A percentile compares a stretch with the other conserved stretches of the same genome.
Conservation (phyloP, 2,888 invertebrate genomes). For the Idaea dimidiata region DNA sequence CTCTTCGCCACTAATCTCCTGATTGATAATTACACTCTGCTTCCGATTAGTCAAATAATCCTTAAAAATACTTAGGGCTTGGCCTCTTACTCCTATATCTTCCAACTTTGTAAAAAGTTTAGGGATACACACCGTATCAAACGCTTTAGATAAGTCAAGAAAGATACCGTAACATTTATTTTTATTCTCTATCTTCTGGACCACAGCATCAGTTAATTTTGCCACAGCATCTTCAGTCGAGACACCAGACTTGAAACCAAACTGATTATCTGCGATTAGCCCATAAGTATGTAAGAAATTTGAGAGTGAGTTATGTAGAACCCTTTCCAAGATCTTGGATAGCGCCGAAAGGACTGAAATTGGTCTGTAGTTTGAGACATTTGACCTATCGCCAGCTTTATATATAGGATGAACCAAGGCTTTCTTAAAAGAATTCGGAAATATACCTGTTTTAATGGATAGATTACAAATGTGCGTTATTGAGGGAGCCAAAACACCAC, state of each 20-base stretch:
- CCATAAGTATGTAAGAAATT: neutral
- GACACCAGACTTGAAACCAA: neutral
- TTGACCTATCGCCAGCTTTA: neutral
- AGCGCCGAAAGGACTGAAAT: neutral
- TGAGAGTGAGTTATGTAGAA: neutral
- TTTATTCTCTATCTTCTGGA: neutral
- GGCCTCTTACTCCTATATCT: neutral
- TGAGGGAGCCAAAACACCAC: neutral
- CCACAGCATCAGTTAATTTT: neutral
- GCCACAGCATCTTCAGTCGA: neutral
- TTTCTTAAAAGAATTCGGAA: neutral
- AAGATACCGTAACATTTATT: neutral
- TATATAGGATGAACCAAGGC: neutral
- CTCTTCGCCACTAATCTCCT: conserved; percentile 5
- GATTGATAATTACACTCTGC: conserved; percentile 8
- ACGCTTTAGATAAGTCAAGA: neutral
- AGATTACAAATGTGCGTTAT: neutral
- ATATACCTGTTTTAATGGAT: neutral
- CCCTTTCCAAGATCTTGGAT: neutral
- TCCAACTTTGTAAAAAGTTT: neutral
- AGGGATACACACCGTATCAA: neutral
- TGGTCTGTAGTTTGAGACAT: neutral
- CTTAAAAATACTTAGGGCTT: neutral
- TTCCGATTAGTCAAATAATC: conserved; percentile 8
- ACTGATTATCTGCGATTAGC: neutral